phyloP scores from a whole-genome alignment of 1,140 invertebrate genomes.

The Diabrotica virgifera region DNA sequence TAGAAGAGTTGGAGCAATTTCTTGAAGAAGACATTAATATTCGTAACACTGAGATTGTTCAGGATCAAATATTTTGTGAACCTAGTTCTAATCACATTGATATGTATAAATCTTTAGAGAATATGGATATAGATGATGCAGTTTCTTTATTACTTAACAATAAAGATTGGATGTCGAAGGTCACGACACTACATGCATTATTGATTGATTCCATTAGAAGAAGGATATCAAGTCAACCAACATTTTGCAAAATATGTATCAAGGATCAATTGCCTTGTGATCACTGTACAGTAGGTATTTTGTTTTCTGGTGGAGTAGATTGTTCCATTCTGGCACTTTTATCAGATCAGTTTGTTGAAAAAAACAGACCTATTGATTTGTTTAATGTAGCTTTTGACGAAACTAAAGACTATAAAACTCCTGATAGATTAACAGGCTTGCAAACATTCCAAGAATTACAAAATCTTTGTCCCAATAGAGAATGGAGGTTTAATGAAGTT shows the following conservation, averaged over 20 bases:
- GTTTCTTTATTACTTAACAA: slow-evolving; percentile 50
- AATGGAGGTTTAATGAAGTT: slow-evolving; percentile 62
- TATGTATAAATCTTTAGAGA: slow-evolving; percentile 44
- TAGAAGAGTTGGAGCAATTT: slow-evolving; percentile 45
- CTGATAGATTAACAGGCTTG: slow-evolving; percentile 77
- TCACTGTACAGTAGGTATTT: slow-evolving; percentile 77
- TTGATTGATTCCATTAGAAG: slow-evolving; percentile 62
- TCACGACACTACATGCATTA: slow-evolving; percentile 53
- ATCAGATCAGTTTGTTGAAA: slow-evolving; percentile 68
- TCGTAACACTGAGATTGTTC: slow-evolving; percentile 23
- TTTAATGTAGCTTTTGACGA: slow-evolving; percentile 93
- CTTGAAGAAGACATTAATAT: slow-evolving; percentile 45
- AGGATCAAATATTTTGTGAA: slow-evolving; percentile 24
- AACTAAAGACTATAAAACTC: slow-evolving; percentile 61
- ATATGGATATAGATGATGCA: slow-evolving; percentile 39
- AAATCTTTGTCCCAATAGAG: slow-evolving; percentile 62
- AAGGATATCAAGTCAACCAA: slow-evolving; percentile 62
- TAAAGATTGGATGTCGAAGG: slow-evolving; percentile 45
- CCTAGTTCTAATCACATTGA: slow-evolving; percentile 25
- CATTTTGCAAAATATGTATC: slow-evolving; percentile 65
- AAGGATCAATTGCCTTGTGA: slow-evolving; percentile 48
- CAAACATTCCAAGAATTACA: slow-evolving; percentile 72
- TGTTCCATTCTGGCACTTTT: slow-evolving; percentile 84
- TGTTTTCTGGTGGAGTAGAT: slow-evolving; percentile 96
- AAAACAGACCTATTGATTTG: slow-evolving; percentile 80